Evolutionary conservation across 1,140 invertebrate species (phyloP).

Genomic region (Galendromus occidentalis): DNA sequence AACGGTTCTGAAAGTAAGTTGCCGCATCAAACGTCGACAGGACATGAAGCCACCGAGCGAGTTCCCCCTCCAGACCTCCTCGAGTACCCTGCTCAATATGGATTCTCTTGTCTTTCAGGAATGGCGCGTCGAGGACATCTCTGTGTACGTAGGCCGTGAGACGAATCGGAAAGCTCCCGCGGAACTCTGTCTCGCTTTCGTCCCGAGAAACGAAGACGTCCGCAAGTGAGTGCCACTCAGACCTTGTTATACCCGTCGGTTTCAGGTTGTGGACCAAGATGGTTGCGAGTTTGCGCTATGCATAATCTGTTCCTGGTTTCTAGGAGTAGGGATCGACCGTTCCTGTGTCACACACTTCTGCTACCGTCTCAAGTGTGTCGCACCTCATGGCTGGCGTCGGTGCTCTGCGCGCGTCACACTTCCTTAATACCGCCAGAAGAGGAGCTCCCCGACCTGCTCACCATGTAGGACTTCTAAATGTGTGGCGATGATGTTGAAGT

Average conservation of each 20-base stretch:
- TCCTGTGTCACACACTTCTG: neutral
- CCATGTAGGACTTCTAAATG: neutral
- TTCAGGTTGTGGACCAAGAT: neutral
- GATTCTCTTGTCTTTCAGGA: constrained; percentile 18
- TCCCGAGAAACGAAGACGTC: constrained; percentile 9
- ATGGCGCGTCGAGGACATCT: constrained; percentile 53
- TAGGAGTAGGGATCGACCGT: neutral
- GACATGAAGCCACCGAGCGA: neutral
- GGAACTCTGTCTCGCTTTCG: constrained; percentile 28
- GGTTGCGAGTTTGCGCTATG: neutral
- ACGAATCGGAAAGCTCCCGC: constrained; percentile 52
- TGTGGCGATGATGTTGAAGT: too few species aligned
- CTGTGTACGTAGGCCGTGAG: constrained; percentile 62
- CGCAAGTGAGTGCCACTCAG: neutral
- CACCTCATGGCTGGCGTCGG: neutral
- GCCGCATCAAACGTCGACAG: neutral
- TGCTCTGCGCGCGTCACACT: neutral
- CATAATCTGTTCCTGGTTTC: neutral
- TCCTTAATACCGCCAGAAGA: neutral
- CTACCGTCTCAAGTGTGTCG: neutral
- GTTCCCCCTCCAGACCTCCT: neutral
- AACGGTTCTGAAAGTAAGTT: neutral
- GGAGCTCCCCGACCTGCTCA: neutral
- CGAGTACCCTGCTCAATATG: too few species aligned
- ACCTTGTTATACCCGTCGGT: neutral